A percentile compares a stretch with the other conserved stretches of the same genome.
phyloP scores from a whole-genome alignment of 2,113 vertebrate species.

The Clinocottus analis region DNA sequence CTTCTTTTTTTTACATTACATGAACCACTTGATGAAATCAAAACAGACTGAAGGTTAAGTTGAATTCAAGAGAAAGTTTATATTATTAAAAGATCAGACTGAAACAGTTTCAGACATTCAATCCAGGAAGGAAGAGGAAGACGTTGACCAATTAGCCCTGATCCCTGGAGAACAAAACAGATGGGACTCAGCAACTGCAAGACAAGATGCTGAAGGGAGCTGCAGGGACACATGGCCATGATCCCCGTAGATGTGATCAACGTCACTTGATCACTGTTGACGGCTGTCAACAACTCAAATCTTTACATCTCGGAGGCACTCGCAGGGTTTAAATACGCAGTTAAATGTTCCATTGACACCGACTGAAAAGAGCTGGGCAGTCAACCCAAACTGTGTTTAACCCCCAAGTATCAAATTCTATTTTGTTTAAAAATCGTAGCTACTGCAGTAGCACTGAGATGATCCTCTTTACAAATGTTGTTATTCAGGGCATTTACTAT shows the following conservation, averaged over 20 bases:
- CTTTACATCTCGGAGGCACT: neutral
- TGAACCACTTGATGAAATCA: neutral
- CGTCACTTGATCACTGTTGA: slow-evolving; percentile 13
- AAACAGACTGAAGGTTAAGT: neutral
- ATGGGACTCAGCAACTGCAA: neutral
- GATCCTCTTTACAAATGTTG: neutral
- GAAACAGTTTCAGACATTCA: neutral
- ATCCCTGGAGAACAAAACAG: neutral
- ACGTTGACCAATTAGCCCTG: slow-evolving; percentile 33
- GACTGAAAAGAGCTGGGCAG: neutral
- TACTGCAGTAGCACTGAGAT: neutral
- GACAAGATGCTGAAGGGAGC: neutral
- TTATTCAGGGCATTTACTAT: neutral
- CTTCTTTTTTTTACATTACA: neutral
- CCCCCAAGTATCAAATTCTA: neutral
- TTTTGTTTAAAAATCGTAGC: neutral
- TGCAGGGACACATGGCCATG: neutral
- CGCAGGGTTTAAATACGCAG: neutral
- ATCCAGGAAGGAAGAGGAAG: slow-evolving; percentile 16
- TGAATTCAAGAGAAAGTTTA: neutral
- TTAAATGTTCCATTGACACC: neutral
- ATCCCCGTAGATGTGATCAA: neutral
- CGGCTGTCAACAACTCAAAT: slow-evolving; percentile 1
- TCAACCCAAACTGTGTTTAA: neutral
- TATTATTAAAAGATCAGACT: slow-evolving; percentile 1